Evolutionary conservation across 2,113 vertebrate genomes (phyloP).

Genomic region (Chloebia gouldiae): DNA sequence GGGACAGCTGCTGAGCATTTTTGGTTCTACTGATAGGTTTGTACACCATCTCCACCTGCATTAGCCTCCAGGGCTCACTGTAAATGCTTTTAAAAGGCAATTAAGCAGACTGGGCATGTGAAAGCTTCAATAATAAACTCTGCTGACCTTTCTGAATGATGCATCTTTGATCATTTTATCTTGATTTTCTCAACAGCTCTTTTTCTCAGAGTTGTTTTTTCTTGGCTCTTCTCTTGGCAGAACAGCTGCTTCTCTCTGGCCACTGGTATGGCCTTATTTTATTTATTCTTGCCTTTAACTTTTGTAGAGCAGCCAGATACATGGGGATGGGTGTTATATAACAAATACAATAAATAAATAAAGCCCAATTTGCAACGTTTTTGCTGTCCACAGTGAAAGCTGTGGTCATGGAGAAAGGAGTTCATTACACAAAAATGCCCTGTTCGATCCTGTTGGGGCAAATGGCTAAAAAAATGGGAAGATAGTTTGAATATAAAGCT

Average conservation of each 20-base stretch:
- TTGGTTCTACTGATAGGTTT: neutral
- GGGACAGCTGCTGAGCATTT: neutral
- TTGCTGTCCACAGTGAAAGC: slow-evolving; percentile 50
- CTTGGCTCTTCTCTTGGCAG: slow-evolving; percentile 54
- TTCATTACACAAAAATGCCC: slow-evolving; percentile 59
- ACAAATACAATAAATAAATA: slow-evolving; percentile 69
- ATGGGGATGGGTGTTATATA: slow-evolving; percentile 66
- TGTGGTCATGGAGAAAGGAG: slow-evolving; percentile 65
- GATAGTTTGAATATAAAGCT: neutral
- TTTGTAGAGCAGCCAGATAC: slow-evolving; percentile 64
- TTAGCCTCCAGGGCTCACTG: neutral
- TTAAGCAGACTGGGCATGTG: neutral
- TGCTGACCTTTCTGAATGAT: neutral
- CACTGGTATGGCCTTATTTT: slow-evolving; percentile 49
- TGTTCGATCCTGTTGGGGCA: slow-evolving; percentile 53
- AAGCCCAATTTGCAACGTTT: slow-evolving; percentile 35
- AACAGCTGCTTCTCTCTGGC: slow-evolving; percentile 44
- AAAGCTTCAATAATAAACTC: neutral
- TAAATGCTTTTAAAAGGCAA: neutral
- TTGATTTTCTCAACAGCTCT: slow-evolving; percentile 23
- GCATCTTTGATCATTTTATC: slow-evolving; percentile 51
- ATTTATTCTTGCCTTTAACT: slow-evolving; percentile 50
- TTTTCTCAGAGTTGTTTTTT: slow-evolving; percentile 31
- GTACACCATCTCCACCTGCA: neutral
- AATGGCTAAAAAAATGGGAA: slow-evolving; percentile 24